phyloP scores from a whole-genome alignment of 2,113 vertebrate species.

The Turdus rufiventris region DNA sequence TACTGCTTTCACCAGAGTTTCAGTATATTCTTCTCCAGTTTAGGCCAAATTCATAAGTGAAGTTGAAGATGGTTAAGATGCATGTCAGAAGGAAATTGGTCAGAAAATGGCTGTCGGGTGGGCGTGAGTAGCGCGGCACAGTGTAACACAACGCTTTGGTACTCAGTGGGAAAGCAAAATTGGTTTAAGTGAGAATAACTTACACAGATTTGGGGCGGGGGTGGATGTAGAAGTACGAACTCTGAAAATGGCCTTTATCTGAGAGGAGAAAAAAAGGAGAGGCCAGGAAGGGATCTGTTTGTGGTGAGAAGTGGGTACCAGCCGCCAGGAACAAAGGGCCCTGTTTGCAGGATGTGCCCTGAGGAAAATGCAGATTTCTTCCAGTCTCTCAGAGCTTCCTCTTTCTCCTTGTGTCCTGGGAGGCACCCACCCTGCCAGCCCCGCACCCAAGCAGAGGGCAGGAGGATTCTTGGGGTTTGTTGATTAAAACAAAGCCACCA shows the following conservation, averaged over 20 bases:
- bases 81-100: slow-evolving; percentile 36
- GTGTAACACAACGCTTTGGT: background rate
- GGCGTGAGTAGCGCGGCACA: background rate
- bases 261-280: background rate
- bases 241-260: slow-evolving; percentile 18
- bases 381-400: background rate
- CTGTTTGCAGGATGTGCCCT: background rate
- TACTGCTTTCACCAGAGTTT: background rate
- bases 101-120: slow-evolving; percentile 24
- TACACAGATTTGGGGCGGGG: background rate
- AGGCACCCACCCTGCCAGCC: background rate
- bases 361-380: background rate
- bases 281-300: background rate
- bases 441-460: fast-evolving
- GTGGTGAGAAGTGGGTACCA: background rate
- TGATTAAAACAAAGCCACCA: background rate
- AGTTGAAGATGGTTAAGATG: background rate
- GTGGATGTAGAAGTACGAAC: slow-evolving; percentile 2
- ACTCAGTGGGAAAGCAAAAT: slow-evolving; percentile 5
- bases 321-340: background rate
- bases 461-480: background rate
- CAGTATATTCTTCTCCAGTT: background rate
- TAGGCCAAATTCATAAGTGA: background rate
- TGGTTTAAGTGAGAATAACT: slow-evolving; percentile 27
- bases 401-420: background rate